Conservation (phyloP, 2,888 invertebrate genomes). For the Laspeyria flexula region DNA sequence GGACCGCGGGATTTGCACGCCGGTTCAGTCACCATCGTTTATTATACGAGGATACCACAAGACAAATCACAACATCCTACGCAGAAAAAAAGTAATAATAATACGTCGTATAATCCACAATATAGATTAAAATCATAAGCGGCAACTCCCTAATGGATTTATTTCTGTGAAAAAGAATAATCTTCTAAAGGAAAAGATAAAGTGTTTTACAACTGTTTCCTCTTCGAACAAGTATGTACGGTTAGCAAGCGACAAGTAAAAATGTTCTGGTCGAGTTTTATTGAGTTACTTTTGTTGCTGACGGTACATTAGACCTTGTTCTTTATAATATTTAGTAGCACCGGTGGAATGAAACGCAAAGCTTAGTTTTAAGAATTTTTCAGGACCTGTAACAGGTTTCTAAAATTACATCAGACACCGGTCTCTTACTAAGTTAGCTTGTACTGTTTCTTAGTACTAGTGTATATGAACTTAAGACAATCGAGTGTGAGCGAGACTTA, state of each 20-base stretch:
- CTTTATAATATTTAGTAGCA: not conserved
- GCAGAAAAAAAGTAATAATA: not conserved
- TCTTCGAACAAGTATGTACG: slow-evolving; percentile 21
- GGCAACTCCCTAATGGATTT: slow-evolving; percentile 11
- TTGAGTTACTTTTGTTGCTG: slow-evolving; percentile 22
- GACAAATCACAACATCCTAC: no score
- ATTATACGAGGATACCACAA: no score
- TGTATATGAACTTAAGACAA: no score
- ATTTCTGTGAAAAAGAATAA: slow-evolving; percentile 24
- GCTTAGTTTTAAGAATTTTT: no score
- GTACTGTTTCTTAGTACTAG: no score
- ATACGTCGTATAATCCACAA: not conserved
- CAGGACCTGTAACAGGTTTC: no score
- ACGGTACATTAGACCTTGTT: slow-evolving; percentile 11
- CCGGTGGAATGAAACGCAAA: no score
- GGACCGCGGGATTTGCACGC: no score
- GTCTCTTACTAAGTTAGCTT: no score
- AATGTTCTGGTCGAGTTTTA: slow-evolving; percentile 35
- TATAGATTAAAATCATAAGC: slow-evolving; percentile 16
- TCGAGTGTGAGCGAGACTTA: no score
- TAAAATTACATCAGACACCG: no score
- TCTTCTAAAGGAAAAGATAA: slow-evolving; percentile 26
- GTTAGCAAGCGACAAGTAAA: slow-evolving; percentile 39
- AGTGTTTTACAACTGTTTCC: slow-evolving; percentile 32
- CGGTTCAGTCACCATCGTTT: no score